Conservation (phyloP, 2,888 invertebrate genomes). For the Tryphoninae sp. region DNA sequence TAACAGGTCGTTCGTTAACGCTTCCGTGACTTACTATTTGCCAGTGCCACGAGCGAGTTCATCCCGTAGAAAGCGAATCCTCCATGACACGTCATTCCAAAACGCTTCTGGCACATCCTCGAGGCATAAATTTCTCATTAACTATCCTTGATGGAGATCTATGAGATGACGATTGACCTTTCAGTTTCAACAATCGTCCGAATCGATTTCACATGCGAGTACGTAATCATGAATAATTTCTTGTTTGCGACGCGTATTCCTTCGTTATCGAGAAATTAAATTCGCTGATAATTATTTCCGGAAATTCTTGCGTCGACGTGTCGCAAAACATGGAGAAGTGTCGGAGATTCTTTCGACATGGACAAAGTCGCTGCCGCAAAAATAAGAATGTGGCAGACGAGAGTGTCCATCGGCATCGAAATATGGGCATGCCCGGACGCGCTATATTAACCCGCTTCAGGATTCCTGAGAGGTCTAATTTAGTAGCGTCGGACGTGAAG, state of each 20-base stretch:
- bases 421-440: slow-evolving; percentile 57
- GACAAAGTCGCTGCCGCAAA: slow-evolving; percentile 33
- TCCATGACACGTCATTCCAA: slow-evolving; percentile 24
- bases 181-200: background rate
- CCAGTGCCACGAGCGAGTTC: slow-evolving; percentile 29
- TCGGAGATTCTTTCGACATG: slow-evolving; percentile 28
- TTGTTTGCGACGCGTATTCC: background rate
- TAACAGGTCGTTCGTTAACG: slow-evolving; percentile 67
- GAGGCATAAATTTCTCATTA: slow-evolving; percentile 1
- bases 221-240: background rate
- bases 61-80: slow-evolving; percentile 27
- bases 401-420: slow-evolving; percentile 56
- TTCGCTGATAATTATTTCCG: background rate
- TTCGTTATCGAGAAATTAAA: background rate
- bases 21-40: slow-evolving; percentile 61
- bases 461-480: slow-evolving; percentile 64
- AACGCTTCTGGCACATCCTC: slow-evolving; percentile 6
- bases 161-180: background rate
- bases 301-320: background rate
- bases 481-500: slow-evolving; percentile 55
- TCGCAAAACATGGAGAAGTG: slow-evolving; percentile 8
- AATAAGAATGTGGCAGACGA: slow-evolving; percentile 13
- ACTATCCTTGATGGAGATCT: background rate
- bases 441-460: slow-evolving; percentile 59
- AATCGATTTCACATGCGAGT: background rate